Percentiles rank a stretch among this genome's conserved stretches.
Evolutionary conservation across 2,888 invertebrate species (phyloP).

Genomic region (Coenonympha arcania): DNA sequence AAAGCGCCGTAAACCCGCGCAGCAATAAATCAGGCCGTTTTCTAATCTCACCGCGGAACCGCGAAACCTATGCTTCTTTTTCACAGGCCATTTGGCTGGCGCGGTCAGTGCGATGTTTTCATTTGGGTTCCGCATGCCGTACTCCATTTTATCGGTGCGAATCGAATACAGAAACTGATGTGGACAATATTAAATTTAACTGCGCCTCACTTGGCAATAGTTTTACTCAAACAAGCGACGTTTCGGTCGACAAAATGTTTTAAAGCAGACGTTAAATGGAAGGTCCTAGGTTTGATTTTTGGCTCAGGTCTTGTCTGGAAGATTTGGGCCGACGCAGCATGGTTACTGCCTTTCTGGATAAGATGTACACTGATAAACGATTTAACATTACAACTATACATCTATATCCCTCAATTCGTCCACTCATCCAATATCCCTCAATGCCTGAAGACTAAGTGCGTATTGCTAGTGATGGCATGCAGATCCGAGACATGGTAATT

Average conservation of each 20-base stretch:
- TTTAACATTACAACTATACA: no score
- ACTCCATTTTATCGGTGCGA: conserved; percentile 43
- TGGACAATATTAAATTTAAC: conserved; percentile 26
- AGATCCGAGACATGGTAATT: no score
- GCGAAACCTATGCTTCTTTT: conserved; percentile 46
- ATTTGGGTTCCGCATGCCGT: conserved; percentile 42
- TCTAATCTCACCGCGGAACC: conserved; percentile 29
- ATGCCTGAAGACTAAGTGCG: no score
- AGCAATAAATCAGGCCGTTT: conserved; percentile 17
- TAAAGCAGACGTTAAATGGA: neutral
- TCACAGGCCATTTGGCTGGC: conserved; percentile 54
- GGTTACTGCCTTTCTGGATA: no score
- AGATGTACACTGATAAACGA: no score
- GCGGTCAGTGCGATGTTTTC: conserved; percentile 48
- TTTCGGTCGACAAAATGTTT: neutral
- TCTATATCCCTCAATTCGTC: no score
- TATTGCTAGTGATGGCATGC: no score
- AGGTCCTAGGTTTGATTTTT: no score
- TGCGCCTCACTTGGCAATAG: conserved; percentile 9
- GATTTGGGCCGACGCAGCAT: no score
- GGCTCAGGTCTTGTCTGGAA: no score
- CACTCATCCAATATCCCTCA: no score
- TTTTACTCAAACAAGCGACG: neutral
- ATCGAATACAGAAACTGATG: conserved; percentile 43
- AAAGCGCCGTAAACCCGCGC: conserved; percentile 5